phyloP scores from a whole-genome alignment of 2,888 invertebrate genomes.

The Selenia dentaria region DNA sequence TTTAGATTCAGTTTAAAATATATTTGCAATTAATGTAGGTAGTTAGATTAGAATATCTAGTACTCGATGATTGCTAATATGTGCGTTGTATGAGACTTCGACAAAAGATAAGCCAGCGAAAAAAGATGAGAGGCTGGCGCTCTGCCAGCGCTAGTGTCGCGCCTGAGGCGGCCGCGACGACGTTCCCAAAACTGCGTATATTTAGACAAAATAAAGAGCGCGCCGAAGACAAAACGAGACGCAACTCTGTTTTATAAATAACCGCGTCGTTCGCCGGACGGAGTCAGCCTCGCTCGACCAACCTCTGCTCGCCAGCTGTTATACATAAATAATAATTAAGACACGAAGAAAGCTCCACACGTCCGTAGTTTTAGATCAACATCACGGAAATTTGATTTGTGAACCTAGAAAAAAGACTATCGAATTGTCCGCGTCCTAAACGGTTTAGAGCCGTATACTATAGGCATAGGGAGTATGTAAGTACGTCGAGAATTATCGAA shows the following conservation, averaged over 20 bases:
- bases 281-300: conserved; percentile 70
- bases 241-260: conserved; percentile 84
- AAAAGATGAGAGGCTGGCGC: conserved; percentile 71
- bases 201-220: conserved; percentile 85
- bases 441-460: conserved; percentile 31
- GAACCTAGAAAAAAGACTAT: conserved; percentile 25
- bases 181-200: conserved; percentile 85
- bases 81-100: conserved; percentile 32
- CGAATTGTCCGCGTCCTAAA: conserved; percentile 27
- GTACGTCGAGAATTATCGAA: conserved; percentile 63
- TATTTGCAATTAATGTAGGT: too few relatives aligned
- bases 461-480: conserved; percentile 37
- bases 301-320: conserved; percentile 82
- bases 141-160: conserved; percentile 74
- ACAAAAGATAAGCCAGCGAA: conserved; percentile 68
- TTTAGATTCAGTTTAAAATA: too few relatives aligned
- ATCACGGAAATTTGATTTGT: conserved; percentile 27
- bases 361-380: conserved; percentile 48
- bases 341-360: conserved; percentile 72
- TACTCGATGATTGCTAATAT: too few relatives aligned
- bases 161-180: conserved; percentile 73
- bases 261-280: conserved; percentile 81
- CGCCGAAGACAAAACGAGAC: conserved; percentile 84
- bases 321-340: conserved; percentile 83
- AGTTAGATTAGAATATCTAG: too few relatives aligned